phyloP scores from a whole-genome alignment of 2,888 invertebrate genomes.

The Muschampia plurimacula region DNA sequence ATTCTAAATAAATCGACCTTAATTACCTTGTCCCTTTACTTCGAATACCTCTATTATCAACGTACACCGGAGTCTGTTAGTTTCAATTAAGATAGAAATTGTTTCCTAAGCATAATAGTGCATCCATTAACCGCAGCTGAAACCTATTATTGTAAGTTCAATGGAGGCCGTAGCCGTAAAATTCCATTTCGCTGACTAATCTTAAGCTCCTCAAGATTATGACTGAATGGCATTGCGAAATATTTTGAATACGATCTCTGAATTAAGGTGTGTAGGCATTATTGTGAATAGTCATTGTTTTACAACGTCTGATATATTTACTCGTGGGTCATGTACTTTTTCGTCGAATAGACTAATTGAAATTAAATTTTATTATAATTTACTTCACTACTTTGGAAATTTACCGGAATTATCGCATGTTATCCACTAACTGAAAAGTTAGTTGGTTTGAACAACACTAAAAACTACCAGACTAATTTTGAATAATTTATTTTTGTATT shows the following conservation, averaged over 20 bases:
- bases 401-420: neutral
- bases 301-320: constrained; percentile 37
- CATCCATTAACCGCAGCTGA: constrained; percentile 26
- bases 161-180: constrained; percentile 26
- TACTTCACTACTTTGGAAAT: neutral
- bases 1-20: too few relatives aligned
- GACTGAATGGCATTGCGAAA: constrained; percentile 34
- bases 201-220: constrained; percentile 22
- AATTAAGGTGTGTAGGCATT: constrained; percentile 34
- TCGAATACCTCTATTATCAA: too few relatives aligned
- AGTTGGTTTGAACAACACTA: neutral
- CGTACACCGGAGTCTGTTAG: constrained; percentile 15
- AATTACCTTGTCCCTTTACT: too few relatives aligned
- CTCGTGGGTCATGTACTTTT: constrained; percentile 39
- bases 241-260: constrained; percentile 37
- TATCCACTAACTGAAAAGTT: neutral
- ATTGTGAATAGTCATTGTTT: constrained; percentile 40
- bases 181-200: constrained; percentile 34
- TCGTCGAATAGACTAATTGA: constrained; percentile 19
- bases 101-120: constrained; percentile 33
- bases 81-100: constrained; percentile 37
- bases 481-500: neutral
- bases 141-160: constrained; percentile 33
- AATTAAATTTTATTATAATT: neutral
- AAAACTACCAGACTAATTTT: neutral